Percentiles rank a stretch among this genome's conserved stretches.
Evolutionary conservation across 2,888 invertebrate species (phyloP).

Genomic region (Phymatocera aterrima): DNA sequence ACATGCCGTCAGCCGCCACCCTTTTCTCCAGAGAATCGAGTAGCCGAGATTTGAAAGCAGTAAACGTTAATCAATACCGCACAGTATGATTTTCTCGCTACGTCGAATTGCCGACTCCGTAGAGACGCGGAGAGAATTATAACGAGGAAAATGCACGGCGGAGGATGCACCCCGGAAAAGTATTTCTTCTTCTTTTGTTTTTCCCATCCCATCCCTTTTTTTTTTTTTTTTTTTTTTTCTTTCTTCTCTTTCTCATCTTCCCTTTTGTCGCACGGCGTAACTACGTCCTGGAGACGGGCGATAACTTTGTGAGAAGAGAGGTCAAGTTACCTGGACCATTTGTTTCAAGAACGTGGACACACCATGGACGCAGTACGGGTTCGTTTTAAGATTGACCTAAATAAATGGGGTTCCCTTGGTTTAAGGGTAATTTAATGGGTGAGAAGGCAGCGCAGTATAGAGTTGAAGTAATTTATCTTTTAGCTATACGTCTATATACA

Average conservation of each 20-base stretch:
- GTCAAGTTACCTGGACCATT: slow-evolving; percentile 25
- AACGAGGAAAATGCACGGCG: neutral
- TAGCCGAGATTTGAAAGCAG: neutral
- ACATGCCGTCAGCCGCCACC: neutral
- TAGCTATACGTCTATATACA: slow-evolving; percentile 47
- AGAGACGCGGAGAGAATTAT: neutral
- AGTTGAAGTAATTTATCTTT: slow-evolving; percentile 61
- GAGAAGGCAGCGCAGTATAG: slow-evolving; percentile 56
- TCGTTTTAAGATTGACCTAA: slow-evolving; percentile 41
- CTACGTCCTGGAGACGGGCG: slow-evolving; percentile 5
- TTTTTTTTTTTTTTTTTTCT: too few species aligned
- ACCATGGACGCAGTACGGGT: neutral
- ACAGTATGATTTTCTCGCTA: neutral
- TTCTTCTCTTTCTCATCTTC: neutral
- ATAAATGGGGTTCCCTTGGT: slow-evolving; percentile 31
- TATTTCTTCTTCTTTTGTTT: too few species aligned
- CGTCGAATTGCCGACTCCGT: too few species aligned
- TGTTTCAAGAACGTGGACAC: slow-evolving; percentile 11
- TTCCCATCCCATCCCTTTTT: neutral
- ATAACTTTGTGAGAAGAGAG: neutral
- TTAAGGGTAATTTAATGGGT: slow-evolving; percentile 63
- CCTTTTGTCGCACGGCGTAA: neutral
- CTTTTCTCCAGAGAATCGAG: too few species aligned
- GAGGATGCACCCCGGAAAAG: neutral
- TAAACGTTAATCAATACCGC: slow-evolving; percentile 35